phyloP scores from a whole-genome alignment of 1,140 invertebrate species.

The Wasmannia auropunctata region DNA sequence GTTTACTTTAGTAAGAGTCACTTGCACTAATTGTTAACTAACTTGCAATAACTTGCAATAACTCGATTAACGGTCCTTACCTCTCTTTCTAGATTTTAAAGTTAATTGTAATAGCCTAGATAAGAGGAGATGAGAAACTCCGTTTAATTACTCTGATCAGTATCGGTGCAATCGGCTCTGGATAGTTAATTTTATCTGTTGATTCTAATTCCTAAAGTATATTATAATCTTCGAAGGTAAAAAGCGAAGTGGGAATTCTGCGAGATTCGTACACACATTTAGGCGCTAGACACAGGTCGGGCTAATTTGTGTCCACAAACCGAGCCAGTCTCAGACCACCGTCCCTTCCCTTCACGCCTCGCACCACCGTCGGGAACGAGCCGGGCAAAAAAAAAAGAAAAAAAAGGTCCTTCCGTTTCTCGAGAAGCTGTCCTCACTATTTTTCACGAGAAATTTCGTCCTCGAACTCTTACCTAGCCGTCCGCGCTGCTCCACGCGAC shows the following conservation, averaged over 20 bases:
- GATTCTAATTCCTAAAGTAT: constrained; percentile 13
- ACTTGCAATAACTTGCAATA: constrained; percentile 1
- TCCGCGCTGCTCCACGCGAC: constrained; percentile 71
- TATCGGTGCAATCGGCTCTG: background rate
- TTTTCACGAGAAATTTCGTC: constrained; percentile 69
- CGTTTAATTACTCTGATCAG: background rate
- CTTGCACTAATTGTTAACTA: background rate
- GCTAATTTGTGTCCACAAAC: constrained; percentile 81
- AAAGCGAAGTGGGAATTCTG: background rate
- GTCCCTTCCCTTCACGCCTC: constrained; percentile 78
- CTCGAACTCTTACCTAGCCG: constrained; percentile 72
- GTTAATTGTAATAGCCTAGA: background rate
- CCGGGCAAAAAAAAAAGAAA: constrained; percentile 35
- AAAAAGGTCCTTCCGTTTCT: constrained; percentile 63
- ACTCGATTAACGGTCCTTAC: background rate
- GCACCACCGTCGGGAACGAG: constrained; percentile 69
- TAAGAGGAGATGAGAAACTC: background rate
- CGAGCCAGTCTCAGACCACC: constrained; percentile 82
- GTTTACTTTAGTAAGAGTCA: constrained; percentile 6
- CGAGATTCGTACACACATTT: background rate
- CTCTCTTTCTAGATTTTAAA: background rate
- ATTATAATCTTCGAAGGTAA: background rate
- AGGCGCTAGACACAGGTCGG: constrained; percentile 73
- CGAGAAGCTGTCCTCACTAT: constrained; percentile 51
- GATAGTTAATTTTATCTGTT: background rate